A percentile compares a stretch with the other conserved stretches of the same genome.
Evolutionary conservation across 2,797 vertebrate genomes (phyloP).

Genomic region (Gobionotothen gibberifrons): DNA sequence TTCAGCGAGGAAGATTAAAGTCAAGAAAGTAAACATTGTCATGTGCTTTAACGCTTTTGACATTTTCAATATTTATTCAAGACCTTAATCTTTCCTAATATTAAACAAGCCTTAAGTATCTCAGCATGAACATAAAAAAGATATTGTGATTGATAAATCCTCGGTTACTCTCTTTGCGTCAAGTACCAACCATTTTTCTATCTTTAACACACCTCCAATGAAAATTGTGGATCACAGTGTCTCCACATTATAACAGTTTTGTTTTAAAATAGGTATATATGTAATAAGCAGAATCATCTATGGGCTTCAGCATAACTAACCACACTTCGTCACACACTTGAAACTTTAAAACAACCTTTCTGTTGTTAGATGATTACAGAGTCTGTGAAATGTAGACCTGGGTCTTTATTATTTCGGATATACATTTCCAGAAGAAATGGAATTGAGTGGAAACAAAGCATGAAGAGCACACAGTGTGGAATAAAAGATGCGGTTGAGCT

Average conservation of each 20-base stretch:
- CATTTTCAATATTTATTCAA: neutral
- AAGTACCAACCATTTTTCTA: neutral
- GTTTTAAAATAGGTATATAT: neutral
- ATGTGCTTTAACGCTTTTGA: neutral
- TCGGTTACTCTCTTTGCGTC: neutral
- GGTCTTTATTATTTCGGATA: neutral
- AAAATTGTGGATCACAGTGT: neutral
- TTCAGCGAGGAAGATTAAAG: neutral
- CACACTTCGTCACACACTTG: neutral
- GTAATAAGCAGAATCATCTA: neutral
- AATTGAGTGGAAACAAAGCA: constrained; percentile 5
- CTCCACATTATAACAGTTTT: neutral
- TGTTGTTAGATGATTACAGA: neutral
- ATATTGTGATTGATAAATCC: neutral
- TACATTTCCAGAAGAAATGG: neutral
- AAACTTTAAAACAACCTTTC: neutral
- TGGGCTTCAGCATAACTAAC: neutral
- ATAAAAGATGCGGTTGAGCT: neutral
- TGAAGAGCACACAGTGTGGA: neutral
- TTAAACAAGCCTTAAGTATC: neutral
- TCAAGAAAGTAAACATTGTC: neutral
- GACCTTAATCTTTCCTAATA: neutral
- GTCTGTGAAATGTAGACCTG: neutral
- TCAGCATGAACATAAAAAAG: neutral
- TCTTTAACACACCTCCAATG: neutral